These are phyloP conservation scores for Drosophila borealis DNA, from an alignment of 2,888 invertebrate genomes.

Conservation along the genomic window DNA sequence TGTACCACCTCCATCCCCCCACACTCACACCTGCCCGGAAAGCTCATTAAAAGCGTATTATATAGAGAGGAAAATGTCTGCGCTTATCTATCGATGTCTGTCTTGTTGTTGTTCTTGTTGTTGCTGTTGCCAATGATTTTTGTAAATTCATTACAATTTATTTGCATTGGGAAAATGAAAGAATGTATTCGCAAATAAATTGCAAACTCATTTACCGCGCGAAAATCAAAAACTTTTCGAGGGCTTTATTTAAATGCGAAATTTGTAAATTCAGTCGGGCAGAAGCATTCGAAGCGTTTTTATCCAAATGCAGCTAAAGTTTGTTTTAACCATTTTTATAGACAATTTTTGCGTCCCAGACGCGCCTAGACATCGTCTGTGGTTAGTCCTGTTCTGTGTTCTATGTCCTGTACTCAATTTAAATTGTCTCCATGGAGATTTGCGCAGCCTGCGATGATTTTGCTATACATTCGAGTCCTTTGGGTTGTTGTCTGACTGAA, in stretches of 20 bases:
- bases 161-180: conserved; percentile 45
- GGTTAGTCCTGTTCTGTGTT: conserved; percentile 30
- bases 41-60: conserved; percentile 78
- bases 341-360: conserved; percentile 16
- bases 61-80: conserved; percentile 49
- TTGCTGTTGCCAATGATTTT: conserved; percentile 56
- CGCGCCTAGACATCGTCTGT: conserved; percentile 43
- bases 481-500: conserved; percentile 26
- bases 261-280: conserved; percentile 62
- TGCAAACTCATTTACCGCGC: conserved; percentile 80
- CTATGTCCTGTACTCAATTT: conserved; percentile 53
- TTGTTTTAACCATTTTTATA: conserved; percentile 62
- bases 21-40: conserved; percentile 24
- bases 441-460: conserved; percentile 47
- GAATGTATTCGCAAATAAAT: conserved; percentile 62
- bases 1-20: neutral
- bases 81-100: conserved; percentile 41
- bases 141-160: conserved; percentile 78
- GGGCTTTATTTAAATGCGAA: conserved; percentile 69
- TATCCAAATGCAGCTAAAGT: conserved; percentile 46
- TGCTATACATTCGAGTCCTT: conserved; percentile 38
- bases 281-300: conserved; percentile 42
- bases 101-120: conserved; percentile 4
- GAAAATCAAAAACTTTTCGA: conserved; percentile 58
- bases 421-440: conserved; percentile 81